Percentiles rank a stretch among this genome's conserved stretches.
These are phyloP conservation scores for Stenichneumon culpator DNA, from an alignment of 2,888 invertebrate genomes.

Conservation along the genomic window DNA sequence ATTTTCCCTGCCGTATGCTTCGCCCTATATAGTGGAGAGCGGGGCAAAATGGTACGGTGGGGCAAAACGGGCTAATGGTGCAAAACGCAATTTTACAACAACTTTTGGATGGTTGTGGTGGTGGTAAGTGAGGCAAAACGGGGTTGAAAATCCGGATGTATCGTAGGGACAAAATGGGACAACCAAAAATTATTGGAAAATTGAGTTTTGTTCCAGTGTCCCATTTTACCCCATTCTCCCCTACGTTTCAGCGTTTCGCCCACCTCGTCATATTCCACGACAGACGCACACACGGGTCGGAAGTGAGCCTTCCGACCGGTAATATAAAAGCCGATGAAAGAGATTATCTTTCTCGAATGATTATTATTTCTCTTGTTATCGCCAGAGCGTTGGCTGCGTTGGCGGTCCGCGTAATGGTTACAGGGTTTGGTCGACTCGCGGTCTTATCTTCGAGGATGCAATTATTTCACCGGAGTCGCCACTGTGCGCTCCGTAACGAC, in stretches of 20 bases:
- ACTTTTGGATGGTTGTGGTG: too few species aligned
- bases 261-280: background rate
- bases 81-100: too few species aligned
- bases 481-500: constrained; percentile 17
- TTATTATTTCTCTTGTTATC: constrained; percentile 30
- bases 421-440: background rate
- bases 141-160: too few species aligned
- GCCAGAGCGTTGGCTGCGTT: background rate
- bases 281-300: background rate
- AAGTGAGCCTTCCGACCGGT: background rate
- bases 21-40: background rate
- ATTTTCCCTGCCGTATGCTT: background rate
- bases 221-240: too few species aligned
- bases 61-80: too few species aligned
- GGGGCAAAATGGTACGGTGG: too few species aligned
- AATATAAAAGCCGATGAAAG: constrained; percentile 18
- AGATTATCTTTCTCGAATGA: constrained; percentile 18
- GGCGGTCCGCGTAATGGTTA: background rate
- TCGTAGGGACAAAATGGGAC: too few species aligned
- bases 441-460: constrained; percentile 49
- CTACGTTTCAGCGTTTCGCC: too few species aligned
- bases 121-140: too few species aligned
- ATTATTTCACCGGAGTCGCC: constrained; percentile 39
- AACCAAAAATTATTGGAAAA: too few species aligned
- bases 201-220: too few species aligned